A percentile compares a stretch with the other conserved stretches of the same genome.
These are phyloP conservation scores for Cerastoderma edule DNA, from an alignment of 2,888 invertebrate species.

Conservation along the genomic window DNA sequence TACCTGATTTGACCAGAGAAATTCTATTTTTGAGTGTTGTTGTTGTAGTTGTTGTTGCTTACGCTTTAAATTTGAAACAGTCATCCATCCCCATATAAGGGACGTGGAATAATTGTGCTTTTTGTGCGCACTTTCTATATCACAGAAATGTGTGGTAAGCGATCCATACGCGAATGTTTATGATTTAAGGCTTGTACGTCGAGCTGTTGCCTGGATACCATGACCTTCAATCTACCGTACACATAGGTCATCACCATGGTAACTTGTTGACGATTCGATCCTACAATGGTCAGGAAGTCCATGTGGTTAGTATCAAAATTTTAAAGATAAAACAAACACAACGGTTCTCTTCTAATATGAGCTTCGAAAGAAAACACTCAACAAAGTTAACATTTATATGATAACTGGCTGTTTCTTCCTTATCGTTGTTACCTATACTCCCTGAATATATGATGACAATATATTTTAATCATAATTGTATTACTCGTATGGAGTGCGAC, in stretches of 20 bases:
- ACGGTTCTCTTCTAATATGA: too few species aligned
- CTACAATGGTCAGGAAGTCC: slow-evolving; percentile 48
- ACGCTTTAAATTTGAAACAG: neutral
- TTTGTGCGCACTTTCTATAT: neutral
- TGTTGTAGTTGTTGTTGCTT: neutral
- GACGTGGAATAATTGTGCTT: neutral
- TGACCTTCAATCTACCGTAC: slow-evolving; percentile 42
- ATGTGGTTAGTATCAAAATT: slow-evolving; percentile 59
- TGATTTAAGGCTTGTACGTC: slow-evolving; percentile 45
- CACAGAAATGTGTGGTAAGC: neutral
- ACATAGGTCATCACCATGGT: slow-evolving; percentile 29
- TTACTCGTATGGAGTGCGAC: too few species aligned
- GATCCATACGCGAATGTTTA: too few species aligned
- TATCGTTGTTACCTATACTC: too few species aligned
- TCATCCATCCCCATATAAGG: neutral
- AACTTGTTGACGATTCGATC: slow-evolving; percentile 45
- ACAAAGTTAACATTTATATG: too few species aligned
- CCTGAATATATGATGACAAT: too few species aligned
- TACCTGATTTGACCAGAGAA: too few species aligned
- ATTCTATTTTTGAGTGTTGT: too few species aligned
- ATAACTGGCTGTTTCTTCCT: too few species aligned
- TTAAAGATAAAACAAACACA: too few species aligned
- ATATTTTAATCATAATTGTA: too few species aligned
- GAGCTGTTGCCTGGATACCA: slow-evolving; percentile 56
- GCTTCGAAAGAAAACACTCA: too few species aligned